A percentile compares a stretch with the other conserved stretches of the same genome.
These are phyloP conservation scores for Pogonocichla stellata DNA, from an alignment of 2,113 vertebrate genomes.

Conservation along the genomic window DNA sequence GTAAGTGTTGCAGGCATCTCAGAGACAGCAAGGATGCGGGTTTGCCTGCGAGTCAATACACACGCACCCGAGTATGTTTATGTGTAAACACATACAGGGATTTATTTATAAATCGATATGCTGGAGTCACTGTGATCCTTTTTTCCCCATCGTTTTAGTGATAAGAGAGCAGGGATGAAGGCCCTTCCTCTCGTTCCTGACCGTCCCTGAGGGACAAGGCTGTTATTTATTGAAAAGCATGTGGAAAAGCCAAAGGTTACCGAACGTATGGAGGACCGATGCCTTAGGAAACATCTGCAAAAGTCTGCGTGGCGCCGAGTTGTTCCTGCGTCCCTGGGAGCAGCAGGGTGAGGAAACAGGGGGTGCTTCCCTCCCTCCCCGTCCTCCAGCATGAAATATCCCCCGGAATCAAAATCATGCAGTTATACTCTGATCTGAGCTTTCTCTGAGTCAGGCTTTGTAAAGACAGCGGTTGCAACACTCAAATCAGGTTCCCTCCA, in stretches of 20 bases:
- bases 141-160: background rate
- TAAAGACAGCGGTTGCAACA: background rate
- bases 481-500: background rate
- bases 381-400: background rate
- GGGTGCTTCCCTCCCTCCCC: background rate
- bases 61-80: background rate
- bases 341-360: background rate
- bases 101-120: background rate
- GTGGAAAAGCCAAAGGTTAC: background rate
- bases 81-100: background rate
- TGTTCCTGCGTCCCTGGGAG: background rate
- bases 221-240: background rate
- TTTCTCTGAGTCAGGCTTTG: background rate
- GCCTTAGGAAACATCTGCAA: background rate
- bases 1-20: background rate
- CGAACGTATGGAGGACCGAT: rapidly evolving
- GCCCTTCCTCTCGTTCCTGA: background rate
- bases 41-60: background rate
- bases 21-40: background rate
- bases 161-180: background rate
- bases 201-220: background rate
- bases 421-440: background rate
- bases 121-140: background rate
- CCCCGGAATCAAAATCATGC: background rate
- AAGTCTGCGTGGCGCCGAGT: rapidly evolving